Evolutionary conservation across 2,888 invertebrate species (phyloP), one percentile per base, ranked within the genome.

Genomic region (Seladonia tumulorum): DNA sequence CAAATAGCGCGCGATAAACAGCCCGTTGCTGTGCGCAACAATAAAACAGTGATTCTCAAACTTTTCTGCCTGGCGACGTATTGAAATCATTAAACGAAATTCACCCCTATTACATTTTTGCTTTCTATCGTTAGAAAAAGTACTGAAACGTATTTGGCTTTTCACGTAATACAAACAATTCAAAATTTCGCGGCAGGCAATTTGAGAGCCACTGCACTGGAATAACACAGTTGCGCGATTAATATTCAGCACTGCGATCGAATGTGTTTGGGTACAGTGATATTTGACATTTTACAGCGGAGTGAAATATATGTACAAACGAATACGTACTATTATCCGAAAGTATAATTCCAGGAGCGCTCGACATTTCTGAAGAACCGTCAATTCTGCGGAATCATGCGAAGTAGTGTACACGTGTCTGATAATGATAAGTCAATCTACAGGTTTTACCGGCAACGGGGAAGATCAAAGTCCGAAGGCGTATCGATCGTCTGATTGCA

Each of bases 401-500:
- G 60, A 25, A 60, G 14, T 14, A 14, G 10, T 60, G 12, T 53
- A 22, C 25, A 2, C 60, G 25, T 60, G 25, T n/a, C 1, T 4
- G 68, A n/a, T 68, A 68, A 68, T 12, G 68, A 68, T 10, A 42
- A 42, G 39, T 35, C 39, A n/a, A 49, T 25, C 8, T 18, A 25
- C 35, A 35, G 35, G 18, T 77, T 47, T 25, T 1, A 63, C 42
- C 42, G 22, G 22, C 5, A 22, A 39, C 16, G 57, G 22, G 25
- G 10, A n/a, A 18, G 60, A 72, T 72, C 47, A 18, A 66, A 22
- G n/a, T 73, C 18, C 14, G 18, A 25, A 14, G 29, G 49, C 22
- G 18, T 18, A 45, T 29, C 42, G 76, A 63, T 76, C 53, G 72
- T 73, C 35, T 14, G 81, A 81, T 42, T 42, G n/a, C 63, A n/a